phyloP scores from a whole-genome alignment of 2,797 vertebrate species.

The Danio tinwini region DNA sequence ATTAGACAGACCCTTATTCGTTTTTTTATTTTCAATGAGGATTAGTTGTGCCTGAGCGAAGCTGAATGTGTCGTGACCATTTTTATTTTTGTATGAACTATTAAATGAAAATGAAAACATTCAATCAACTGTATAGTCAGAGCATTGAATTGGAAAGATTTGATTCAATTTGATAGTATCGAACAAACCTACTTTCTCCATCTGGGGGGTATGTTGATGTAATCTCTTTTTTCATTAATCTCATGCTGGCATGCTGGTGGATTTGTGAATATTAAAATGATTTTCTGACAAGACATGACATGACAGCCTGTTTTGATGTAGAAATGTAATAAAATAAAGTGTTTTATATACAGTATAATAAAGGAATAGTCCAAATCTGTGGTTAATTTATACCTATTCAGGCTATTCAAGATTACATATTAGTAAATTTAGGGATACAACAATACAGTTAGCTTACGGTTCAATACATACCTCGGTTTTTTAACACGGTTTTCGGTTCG shows the following conservation, averaged over 20 bases:
- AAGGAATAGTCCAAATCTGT: no score
- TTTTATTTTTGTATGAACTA: neutral
- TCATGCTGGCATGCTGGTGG: conserved; percentile 52
- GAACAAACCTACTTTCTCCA: neutral
- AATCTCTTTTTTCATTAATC: conserved; percentile 69
- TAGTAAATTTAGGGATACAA: no score
- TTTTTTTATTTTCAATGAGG: neutral
- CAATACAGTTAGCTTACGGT: no score
- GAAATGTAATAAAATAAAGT: no score
- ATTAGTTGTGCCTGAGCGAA: no score
- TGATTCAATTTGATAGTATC: neutral
- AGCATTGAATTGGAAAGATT: neutral
- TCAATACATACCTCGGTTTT: no score
- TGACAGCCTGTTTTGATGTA: no score
- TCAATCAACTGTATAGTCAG: neutral
- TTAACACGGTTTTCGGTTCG: no score
- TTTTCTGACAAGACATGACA: neutral
- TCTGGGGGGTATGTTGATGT: conserved; percentile 42
- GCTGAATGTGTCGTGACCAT: neutral
- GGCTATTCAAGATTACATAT: no score
- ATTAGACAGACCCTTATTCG: neutral
- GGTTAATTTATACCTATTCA: no score
- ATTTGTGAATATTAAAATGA: conserved; percentile 72
- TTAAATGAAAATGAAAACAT: neutral
- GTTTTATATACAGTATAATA: no score